Base-by-base conservation (phyloP, 2,888 invertebrate species). In the Vesta saturnalis region DNA sequence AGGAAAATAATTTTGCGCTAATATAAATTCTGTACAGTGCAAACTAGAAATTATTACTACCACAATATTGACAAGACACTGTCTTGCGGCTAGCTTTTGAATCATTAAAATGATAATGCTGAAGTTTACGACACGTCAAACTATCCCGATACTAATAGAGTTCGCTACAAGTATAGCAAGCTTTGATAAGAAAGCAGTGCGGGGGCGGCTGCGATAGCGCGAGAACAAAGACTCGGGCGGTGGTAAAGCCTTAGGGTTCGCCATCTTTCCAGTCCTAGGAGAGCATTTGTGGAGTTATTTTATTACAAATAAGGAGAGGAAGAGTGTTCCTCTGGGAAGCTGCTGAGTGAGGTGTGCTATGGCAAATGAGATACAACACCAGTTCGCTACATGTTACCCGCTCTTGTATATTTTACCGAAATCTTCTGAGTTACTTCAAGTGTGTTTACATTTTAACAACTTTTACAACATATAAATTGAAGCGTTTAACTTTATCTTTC, bases 241-340 rank as follows among this genome's bases (percentile, higher is more conserved):
- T 72, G 74, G 75, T 71, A 73, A 76, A 74, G 79, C 80, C 77
- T 74, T 71, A 73, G 80, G 80, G 78, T 77, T 77, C 78, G 81
- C 81, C 82, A 82, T 82, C 82, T 82, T 82, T 81, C 77, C 76
- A 76, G 77, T 83, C 83, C 82, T 82, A 75, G 73, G 83, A 82
- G 83, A 83, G 81, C 82, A 78, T 83, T 83, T 83, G 82, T 77
- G 82, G 83, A 82, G 82, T 84, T 83, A 84, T 83, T 84, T 84
- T 84, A 84, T 84, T 84, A 84, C 83, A 83, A 83, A 83, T 83
- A 84, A 84, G 84, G 83, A 82, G 82, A 80, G 79, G 81, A 80
- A 82, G 82, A 83, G 82, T 82, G 83, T 77, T 81, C 83, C 83
- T 81, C 76, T 66, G 83, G 82, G 83, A 81, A 73, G 79, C 76